Evolutionary conservation across 2,888 invertebrate genomes (phyloP), one percentile per base, ranked within the genome.

Genomic region (Actias luna): DNA sequence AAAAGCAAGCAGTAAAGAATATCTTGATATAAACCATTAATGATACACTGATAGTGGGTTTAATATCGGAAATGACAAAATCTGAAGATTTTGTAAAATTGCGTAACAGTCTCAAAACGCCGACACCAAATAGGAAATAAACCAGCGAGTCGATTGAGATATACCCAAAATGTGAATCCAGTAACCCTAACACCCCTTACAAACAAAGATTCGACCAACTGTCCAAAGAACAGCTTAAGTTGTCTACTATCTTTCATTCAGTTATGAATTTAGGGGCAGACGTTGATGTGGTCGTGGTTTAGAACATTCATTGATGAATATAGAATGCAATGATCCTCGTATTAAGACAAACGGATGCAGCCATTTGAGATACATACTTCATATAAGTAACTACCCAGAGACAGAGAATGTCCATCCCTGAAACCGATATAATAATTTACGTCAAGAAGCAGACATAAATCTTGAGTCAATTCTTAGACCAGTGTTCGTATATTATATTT

Each of bases 321-420:
- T 79, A 67, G 72, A 74, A 79, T 75, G 71, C 70, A 70, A 71
- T 67, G 69, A 25, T 50, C 74, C 74, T 73, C 72, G 72, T 76
- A 71, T 74, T 76, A 79, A 83, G 80, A 79, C 81, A 82, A 82
- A 78, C 91, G 89, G 91, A 92, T 87, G 87, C 80, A 79, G 72
- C 80, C 88, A 79, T 89, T 90, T 88, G 86, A 86, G 85, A 83
- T 77, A 79, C 69, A 83, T 79, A 74, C 73, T 74, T 81, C 84
- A 84, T 88, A 90, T 86, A 89, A 81, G 80, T 78, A 80, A 81
- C 76, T 70, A 76, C 78, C 76, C 76, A 55, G 7, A 29, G 29
- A 27, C n/a, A n/a, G 29, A n/a, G n/a, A 55, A 75, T 71, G 65
- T 46, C 18, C 22, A 46, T 46, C 22, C 22, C 69, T 59, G 42